phyloP scores from a whole-genome alignment of 2,888 invertebrate species.

The Dryocosmus kuriphilus region DNA sequence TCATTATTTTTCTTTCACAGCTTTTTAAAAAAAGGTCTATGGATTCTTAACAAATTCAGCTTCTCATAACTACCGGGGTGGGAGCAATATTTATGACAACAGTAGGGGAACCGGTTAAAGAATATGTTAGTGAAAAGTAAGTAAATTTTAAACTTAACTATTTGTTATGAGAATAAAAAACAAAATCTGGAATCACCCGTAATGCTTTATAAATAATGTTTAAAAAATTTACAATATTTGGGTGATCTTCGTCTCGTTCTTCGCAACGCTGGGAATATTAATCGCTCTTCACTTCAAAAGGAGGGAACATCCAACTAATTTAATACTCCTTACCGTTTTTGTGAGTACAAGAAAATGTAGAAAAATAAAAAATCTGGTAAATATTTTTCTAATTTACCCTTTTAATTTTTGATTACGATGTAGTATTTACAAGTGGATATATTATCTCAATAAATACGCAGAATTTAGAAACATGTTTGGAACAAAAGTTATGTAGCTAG shows the following conservation, averaged over 20 bases:
- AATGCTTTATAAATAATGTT: conserved; percentile 4
- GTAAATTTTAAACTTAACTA: conserved; percentile 59
- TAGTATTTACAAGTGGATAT: too few relatives aligned
- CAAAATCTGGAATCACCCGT: neutral
- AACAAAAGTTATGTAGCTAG: too few relatives aligned
- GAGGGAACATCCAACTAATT: conserved; percentile 88
- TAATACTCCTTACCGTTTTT: conserved; percentile 88
- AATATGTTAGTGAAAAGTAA: conserved; percentile 84
- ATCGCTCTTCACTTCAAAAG: conserved; percentile 87
- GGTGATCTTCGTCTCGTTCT: conserved; percentile 83
- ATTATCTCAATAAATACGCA: too few relatives aligned
- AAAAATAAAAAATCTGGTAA: neutral
- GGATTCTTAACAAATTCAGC: conserved; percentile 88
- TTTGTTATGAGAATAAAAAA: neutral
- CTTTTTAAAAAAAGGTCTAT: conserved; percentile 91
- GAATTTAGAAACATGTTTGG: too few relatives aligned
- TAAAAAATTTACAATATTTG: conserved; percentile 81
- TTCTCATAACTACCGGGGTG: conserved; percentile 85
- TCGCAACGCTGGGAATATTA: conserved; percentile 83
- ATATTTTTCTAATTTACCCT: neutral
- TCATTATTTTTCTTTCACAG: conserved; percentile 57
- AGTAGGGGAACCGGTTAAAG: conserved; percentile 80
- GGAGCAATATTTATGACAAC: conserved; percentile 82
- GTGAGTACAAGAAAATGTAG: conserved; percentile 80
- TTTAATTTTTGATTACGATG: neutral